Evolutionary conservation across 2,113 vertebrate genomes (phyloP), one percentile per base, ranked within the genome.

Genomic region (Paedocypris sp.): DNA sequence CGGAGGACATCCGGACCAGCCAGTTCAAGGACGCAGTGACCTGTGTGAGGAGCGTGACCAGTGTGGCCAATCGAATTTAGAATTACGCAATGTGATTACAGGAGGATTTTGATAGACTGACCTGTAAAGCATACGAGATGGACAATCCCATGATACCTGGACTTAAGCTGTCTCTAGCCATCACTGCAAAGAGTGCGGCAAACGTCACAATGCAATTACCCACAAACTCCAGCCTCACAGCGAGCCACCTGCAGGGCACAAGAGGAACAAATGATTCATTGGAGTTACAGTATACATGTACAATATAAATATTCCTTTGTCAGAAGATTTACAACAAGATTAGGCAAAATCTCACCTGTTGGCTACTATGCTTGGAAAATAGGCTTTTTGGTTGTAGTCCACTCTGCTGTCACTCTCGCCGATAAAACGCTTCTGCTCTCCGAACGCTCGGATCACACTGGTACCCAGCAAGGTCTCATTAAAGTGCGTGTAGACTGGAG

Each of bases 1-100:
- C 95, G 0, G 91, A 96, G 0, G 93, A 92, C 95, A 98, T 98
- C 49, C 95, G 87, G 8, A 98, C 95, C 39, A 98, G 80, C 94
- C 94, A 98, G 67, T 91, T 97, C 59, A 98, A 74, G 66, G 92
- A 93, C 0, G 89, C 48, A 1, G 95, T 98, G 25, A 98, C 71
- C 95, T 98, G 77, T 19, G 11, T 26, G 5, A 41, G 28, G 54
- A 29, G 16, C 2, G 4, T 13, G 5, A 26, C 1, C 23, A 18
- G 13, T 28, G 19, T 19, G n/a, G n/a, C n/a, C n/a, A n/a, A n/a
- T n/a, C n/a, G 20, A 10, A 48, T 39, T 29, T 32, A 45, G 9
- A 1, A 25, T 5, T 6, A 9, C 46, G 13, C 8, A 31, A 22
- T 13, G 42, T 20, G 26, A 49, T 7, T 25, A 45, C 23, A 23